A percentile compares a stretch with the other conserved stretches of the same genome.
Conservation (phyloP, 2,797 vertebrate genomes). For the Acanthopagrus latus region DNA sequence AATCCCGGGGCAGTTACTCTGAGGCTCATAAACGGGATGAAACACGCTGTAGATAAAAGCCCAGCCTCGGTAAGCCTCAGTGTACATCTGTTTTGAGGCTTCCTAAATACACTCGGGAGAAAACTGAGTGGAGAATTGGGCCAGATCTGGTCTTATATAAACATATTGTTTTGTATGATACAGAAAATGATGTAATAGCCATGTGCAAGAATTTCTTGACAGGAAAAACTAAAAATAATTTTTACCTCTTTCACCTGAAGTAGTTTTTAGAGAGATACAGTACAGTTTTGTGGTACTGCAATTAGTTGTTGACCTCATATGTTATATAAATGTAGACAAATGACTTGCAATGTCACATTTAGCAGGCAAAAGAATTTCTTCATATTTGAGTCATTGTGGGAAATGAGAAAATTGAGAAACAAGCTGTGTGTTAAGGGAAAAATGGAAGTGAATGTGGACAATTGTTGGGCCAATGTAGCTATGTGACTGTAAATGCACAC, state of each 20-base stretch:
- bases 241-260: not conserved
- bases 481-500: too few species aligned
- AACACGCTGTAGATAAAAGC: conserved; percentile 23
- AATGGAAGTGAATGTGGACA: not conserved
- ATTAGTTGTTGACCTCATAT: not conserved
- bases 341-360: not conserved
- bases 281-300: not conserved
- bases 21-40: conserved; percentile 10
- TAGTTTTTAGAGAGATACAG: not conserved
- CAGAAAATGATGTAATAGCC: not conserved
- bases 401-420: not conserved
- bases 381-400: not conserved
- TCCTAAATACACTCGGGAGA: not conserved
- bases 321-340: not conserved
- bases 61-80: not conserved
- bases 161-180: not conserved
- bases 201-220: not conserved
- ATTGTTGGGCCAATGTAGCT: too few species aligned
- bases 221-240: not conserved
- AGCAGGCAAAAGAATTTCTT: not conserved
- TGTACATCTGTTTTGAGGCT: conserved; percentile 14
- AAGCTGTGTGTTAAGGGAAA: not conserved
- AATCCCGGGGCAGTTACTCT: conserved; percentile 18
- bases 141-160: not conserved
- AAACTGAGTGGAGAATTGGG: not conserved